Base-by-base conservation (phyloP, 2,113 vertebrate genomes). In the Mesocricetus auratus region DNA sequence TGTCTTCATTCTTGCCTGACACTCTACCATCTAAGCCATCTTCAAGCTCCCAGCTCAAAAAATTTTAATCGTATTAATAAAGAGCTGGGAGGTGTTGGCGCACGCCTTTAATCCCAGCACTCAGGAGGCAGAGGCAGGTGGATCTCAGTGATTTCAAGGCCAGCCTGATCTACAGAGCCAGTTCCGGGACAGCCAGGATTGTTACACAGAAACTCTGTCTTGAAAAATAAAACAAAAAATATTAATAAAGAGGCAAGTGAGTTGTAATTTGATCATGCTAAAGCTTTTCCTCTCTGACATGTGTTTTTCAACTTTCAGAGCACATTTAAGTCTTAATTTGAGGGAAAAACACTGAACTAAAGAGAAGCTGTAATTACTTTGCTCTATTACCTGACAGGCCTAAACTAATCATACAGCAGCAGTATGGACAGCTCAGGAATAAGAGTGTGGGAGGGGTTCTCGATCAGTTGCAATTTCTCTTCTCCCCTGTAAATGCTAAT, bases 231-330 rank as follows among this genome's bases (percentile, higher is more conserved):
- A 56, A 56, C 53, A 56, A 56, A 56, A 56, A 56, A 53, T 22
- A 78, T 47, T 64, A 94, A 85, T 45, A 69, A 75, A 19, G 36
- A 95, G 85, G 3, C 71, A 53, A 75, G 71, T 22, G n/a, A 29
- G 4, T 60, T 64, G 39, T 60, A 94, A 93, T 74, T 69, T 79
- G 8, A 90, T 82, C 91, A 96, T 96, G 66, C 68, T 58, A 89
- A 93, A 47, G 73, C 47, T 83, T 89, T 77, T 77, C 42, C 71
- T 71, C 66, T 90, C 45, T 96, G 86, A 86, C 5, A 85, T 16
- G 56, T 39, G 77, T 68, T 93, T 87, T 89, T 58, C 22, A 31
- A 94, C 93, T 96, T 92, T 77, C 68, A 81, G 7, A 77, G 26
- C 26, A 17, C 45, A 89, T 47, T 66, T 47, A 47, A 56, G 86